These are phyloP conservation scores for Leptinotarsa undecemlineata DNA, from an alignment of 1,140 invertebrate species.

Conservation along the genomic window DNA sequence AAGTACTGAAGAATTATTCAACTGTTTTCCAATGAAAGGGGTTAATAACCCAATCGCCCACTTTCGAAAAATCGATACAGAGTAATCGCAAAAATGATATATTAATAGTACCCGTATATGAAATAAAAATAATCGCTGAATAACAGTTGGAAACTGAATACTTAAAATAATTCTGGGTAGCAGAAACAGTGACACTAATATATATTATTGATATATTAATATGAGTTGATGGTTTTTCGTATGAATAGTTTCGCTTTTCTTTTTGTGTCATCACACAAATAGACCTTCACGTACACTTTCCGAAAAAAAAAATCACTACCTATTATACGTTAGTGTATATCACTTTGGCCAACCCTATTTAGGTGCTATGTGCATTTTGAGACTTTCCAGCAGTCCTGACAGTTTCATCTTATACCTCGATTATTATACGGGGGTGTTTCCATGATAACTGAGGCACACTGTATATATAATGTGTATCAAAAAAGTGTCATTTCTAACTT, in stretches of 20 bases:
- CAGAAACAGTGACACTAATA: background rate
- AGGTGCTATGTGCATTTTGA: no score
- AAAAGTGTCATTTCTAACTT: no score
- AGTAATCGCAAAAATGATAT: background rate
- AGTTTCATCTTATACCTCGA: no score
- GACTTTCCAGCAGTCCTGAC: no score
- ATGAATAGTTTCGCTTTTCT: background rate
- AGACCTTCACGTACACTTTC: no score
- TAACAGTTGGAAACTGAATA: slow-evolving; percentile 7
- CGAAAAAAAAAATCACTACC: no score
- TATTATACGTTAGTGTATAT: no score
- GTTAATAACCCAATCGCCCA: slow-evolving; percentile 5
- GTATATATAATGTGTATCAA: no score
- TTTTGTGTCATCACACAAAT: background rate
- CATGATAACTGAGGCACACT: no score
- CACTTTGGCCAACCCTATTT: no score
- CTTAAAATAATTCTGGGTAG: background rate
- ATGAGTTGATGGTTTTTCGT: background rate
- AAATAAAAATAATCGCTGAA: background rate
- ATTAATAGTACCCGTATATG: slow-evolving; percentile 14
- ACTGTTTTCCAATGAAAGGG: background rate
- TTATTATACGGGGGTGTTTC: no score
- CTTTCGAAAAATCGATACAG: slow-evolving; percentile 19
- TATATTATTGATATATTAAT: background rate
- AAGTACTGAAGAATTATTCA: background rate